Conservation (phyloP, 2,113 vertebrate species). For the Heteronetta atricapilla region DNA sequence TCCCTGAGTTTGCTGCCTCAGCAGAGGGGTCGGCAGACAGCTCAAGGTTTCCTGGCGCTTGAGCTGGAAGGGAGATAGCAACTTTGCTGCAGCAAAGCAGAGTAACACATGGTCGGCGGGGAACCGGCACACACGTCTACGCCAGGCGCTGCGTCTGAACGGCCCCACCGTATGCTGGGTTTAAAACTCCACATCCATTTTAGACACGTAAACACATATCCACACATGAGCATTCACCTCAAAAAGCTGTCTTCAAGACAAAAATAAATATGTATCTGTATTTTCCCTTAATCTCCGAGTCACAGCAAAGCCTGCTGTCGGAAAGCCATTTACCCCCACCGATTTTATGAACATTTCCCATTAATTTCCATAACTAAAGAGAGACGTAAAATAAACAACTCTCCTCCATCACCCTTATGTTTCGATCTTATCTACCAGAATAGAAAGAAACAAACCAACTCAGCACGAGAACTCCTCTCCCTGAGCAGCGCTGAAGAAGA, state of each 20-base stretch:
- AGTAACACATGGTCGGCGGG: background rate
- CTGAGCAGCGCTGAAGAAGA: background rate
- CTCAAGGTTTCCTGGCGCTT: background rate
- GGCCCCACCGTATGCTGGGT: accelerated
- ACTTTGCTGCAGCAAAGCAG: background rate
- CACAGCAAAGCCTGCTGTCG: background rate
- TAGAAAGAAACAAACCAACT: background rate
- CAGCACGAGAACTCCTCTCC: background rate
- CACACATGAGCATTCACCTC: background rate
- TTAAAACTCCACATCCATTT: background rate
- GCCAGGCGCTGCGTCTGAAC: background rate
- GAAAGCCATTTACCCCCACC: background rate
- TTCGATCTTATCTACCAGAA: background rate
- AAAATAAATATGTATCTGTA: background rate
- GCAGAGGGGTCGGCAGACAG: background rate
- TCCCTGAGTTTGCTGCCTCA: background rate
- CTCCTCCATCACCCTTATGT: background rate
- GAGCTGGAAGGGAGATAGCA: background rate
- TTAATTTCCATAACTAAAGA: background rate
- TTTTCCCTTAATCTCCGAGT: background rate
- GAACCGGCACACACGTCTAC: background rate
- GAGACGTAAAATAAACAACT: background rate
- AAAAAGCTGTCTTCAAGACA: background rate
- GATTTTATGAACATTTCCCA: background rate
- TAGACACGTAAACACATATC: background rate